phyloP scores from a whole-genome alignment of 2,113 vertebrate species.

The Mionectes macconnelli region DNA sequence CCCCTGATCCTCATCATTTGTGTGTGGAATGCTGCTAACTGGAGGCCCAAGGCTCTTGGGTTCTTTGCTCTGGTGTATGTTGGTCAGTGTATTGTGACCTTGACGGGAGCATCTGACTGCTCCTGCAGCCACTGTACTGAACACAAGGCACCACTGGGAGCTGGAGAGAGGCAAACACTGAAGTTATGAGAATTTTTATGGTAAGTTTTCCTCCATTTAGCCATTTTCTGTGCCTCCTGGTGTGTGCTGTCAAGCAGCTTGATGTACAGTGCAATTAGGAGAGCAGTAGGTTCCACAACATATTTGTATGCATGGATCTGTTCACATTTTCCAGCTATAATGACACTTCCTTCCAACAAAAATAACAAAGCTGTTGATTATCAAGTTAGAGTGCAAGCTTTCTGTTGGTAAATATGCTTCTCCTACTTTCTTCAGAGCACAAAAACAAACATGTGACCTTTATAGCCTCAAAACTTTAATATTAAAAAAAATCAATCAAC shows the following conservation, averaged over 20 bases:
- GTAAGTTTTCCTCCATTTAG: neutral
- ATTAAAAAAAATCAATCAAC: neutral
- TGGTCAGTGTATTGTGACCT: neutral
- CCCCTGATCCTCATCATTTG: neutral
- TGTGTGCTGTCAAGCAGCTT: neutral
- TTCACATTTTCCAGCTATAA: conserved; percentile 21
- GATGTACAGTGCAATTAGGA: neutral
- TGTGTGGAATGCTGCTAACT: neutral
- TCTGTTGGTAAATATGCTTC: conserved; percentile 30
- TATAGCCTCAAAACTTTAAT: neutral
- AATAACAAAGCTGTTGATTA: conserved; percentile 31
- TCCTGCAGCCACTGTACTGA: neutral
- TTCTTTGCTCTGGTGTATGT: accelerated
- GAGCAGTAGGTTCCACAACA: neutral
- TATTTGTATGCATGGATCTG: neutral
- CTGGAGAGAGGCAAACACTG: neutral
- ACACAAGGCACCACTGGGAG: neutral
- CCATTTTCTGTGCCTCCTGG: neutral
- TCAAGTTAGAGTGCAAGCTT: conserved; percentile 13
- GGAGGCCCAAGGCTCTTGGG: neutral
- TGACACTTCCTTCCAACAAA: neutral
- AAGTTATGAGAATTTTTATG: neutral
- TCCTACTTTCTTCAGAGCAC: neutral
- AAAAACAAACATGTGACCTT: conserved; percentile 25
- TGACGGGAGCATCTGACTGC: neutral